Conservation (phyloP, 2,888 invertebrate species). For the Bombylius major region DNA sequence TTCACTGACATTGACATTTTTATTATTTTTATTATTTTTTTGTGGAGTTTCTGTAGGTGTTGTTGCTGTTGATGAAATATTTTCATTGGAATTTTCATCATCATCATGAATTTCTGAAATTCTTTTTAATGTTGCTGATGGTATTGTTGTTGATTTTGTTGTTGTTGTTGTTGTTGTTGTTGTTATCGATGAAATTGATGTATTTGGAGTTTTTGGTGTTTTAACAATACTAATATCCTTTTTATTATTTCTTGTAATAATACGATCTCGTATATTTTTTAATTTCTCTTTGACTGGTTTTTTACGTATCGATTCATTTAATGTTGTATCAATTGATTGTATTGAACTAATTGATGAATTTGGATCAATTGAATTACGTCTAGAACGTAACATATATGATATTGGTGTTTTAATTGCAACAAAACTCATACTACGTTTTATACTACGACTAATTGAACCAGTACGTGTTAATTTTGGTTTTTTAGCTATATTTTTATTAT, state of each 20-base stretch:
- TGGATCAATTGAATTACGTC: slow-evolving; percentile 23
- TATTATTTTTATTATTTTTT: not conserved
- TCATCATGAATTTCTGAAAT: not conserved
- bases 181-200: slow-evolving; percentile 7
- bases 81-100: not conserved
- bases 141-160: not conserved
- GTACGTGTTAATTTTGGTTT: slow-evolving; percentile 35
- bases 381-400: slow-evolving; percentile 22
- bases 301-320: slow-evolving; percentile 29
- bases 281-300: slow-evolving; percentile 32
- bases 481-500: slow-evolving; percentile 25
- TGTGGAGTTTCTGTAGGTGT: not conserved
- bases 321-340: slow-evolving; percentile 29
- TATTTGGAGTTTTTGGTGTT: not conserved
- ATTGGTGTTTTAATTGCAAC: slow-evolving; percentile 32
- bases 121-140: not conserved
- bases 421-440: slow-evolving; percentile 35
- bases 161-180: not conserved
- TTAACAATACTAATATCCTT: slow-evolving; percentile 12
- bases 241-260: slow-evolving; percentile 27
- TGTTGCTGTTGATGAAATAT: not conserved
- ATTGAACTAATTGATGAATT: slow-evolving; percentile 32
- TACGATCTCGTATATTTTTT: slow-evolving; percentile 29
- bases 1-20: slow-evolving; percentile 1
- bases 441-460: slow-evolving; percentile 32